Evolutionary conservation across 2,797 vertebrate species (phyloP), one percentile per base, ranked within the genome.

Genomic region (Gymnocypris eckloni): DNA sequence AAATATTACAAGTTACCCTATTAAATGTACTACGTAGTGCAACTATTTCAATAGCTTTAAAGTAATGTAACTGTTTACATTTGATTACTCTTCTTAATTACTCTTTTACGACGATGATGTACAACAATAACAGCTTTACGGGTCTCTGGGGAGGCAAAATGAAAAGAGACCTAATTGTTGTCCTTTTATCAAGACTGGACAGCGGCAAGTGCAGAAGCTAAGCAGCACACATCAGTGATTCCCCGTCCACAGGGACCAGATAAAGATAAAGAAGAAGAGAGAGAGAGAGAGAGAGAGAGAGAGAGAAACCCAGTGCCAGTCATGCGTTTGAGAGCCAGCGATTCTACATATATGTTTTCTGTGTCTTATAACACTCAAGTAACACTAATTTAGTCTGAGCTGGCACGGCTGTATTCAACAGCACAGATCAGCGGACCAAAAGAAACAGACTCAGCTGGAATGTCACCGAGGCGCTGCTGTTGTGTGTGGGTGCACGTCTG

Each of bases 261-360:
- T 3, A 41, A 28, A 11, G 37, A 59, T 16, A 41, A 12, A 72
- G 56, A 13, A 61, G 15, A 33, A 70, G 56, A 20, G 13, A 72
- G 22, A 67, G 7, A 41, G 33, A 70, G 45, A 64, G 33, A 33
- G 15, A 70, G 56, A 20, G 13, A 72, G 22, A 67, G 7, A 48
- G 33, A 70, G 45, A 64, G 13, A 87, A 50, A 83, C 12, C 33
- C 64, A 11, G 67, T 86, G 84, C 73, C 86, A 80, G 90, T 90
- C 59, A 92, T 93, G 88, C 91, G 77, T 90, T 92, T 91, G 82
- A 88, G 89, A 89, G 87, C 77, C 88, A 89, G 84, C 80, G 87
- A 85, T 86, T 54, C 81, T 71, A 64, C 82, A 83, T 89, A 73
- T 78, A 82, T 91, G 81, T 87, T 84, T 82, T 89, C 75, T 83